These are phyloP conservation scores for Kryphioiulus occultus DNA, from an alignment of 2,888 invertebrate genomes.

Conservation along the genomic window DNA sequence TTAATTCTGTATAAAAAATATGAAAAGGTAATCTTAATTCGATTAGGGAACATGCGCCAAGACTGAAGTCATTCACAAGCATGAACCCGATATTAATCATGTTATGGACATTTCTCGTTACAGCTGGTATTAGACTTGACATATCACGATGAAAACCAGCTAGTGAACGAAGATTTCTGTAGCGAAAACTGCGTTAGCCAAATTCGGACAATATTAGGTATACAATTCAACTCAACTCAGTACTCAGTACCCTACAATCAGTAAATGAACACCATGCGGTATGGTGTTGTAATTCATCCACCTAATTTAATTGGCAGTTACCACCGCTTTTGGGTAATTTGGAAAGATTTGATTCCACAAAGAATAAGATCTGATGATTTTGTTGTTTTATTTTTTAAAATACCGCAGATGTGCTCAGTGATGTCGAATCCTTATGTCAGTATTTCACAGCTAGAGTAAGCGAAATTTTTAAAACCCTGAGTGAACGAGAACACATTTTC, in stretches of 20 bases:
- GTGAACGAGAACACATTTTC: background rate
- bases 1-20: background rate
- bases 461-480: background rate
- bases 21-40: background rate
- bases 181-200: background rate
- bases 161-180: background rate
- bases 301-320: too few relatives aligned
- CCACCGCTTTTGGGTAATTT: too few relatives aligned
- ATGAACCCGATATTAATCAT: background rate
- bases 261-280: too few relatives aligned
- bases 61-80: too few relatives aligned
- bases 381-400: background rate
- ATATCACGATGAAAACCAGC: background rate
- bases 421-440: background rate
- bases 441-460: background rate
- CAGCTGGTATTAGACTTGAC: background rate
- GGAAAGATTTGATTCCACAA: too few relatives aligned
- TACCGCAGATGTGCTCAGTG: background rate
- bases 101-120: background rate
- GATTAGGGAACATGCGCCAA: too few relatives aligned
- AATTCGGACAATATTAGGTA: background rate
- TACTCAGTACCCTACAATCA: too few relatives aligned
- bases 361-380: too few relatives aligned
- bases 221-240: too few relatives aligned
- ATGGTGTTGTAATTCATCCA: too few relatives aligned